A percentile compares a stretch with the other conserved stretches of the same genome.
These are phyloP conservation scores for Melinaea marsaeus DNA, from an alignment of 2,888 invertebrate species.

Conservation along the genomic window DNA sequence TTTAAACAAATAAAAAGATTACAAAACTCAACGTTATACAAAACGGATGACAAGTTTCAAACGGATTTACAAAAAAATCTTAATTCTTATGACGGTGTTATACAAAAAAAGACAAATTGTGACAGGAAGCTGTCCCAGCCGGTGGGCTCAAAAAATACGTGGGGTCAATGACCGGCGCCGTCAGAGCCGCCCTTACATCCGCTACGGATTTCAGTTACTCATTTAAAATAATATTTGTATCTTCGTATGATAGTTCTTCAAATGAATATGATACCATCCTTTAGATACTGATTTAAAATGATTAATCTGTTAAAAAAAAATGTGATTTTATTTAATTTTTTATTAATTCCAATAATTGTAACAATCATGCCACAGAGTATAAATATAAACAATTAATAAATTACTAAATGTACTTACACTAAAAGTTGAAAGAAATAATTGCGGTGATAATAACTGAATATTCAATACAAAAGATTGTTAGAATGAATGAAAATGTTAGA, in stretches of 20 bases:
- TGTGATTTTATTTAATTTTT: no score
- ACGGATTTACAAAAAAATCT: slow-evolving; percentile 37
- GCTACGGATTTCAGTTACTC: slow-evolving; percentile 26
- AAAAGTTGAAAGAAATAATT: no score
- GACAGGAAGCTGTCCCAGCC: slow-evolving; percentile 71
- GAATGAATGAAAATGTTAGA: no score
- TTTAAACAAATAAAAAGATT: slow-evolving; percentile 10
- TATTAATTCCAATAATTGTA: no score
- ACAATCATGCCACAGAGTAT: no score
- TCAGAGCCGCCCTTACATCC: slow-evolving; percentile 39
- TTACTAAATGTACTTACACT: no score
- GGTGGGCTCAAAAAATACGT: slow-evolving; percentile 59
- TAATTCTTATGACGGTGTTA: slow-evolving; percentile 56
- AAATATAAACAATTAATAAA: no score
- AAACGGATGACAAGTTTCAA: slow-evolving; percentile 16
- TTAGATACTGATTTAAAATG: no score
- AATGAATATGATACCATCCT: not conserved
- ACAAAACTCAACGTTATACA: slow-evolving; percentile 3
- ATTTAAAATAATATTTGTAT: slow-evolving; percentile 3
- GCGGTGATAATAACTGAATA: no score
- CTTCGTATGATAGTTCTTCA: not conserved
- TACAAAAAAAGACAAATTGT: slow-evolving; percentile 65
- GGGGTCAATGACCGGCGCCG: slow-evolving; percentile 58
- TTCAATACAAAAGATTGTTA: no score
- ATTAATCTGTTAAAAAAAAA: no score